Conservation (phyloP, 2,888 invertebrate genomes). For the Sturmia bella region DNA sequence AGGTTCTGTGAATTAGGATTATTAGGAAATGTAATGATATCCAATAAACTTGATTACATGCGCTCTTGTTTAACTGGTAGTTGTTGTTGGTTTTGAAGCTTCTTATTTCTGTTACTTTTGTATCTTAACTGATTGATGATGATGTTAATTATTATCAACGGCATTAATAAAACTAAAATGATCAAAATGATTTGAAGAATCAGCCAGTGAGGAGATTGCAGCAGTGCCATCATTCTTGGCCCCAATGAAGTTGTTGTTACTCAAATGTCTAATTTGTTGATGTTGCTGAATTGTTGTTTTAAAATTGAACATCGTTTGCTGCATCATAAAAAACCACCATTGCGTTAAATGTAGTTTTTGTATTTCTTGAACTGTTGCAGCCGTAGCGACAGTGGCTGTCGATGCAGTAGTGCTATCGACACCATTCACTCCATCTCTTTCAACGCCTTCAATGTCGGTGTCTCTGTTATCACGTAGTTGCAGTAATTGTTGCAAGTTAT, state of each 20-base stretch:
- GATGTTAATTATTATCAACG: not conserved
- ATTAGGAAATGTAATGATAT: not conserved
- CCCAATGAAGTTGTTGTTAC: conserved; percentile 6
- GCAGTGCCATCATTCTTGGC: conserved; percentile 8
- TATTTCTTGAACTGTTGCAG: conserved; percentile 62
- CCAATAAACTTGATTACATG: conserved; percentile 51
- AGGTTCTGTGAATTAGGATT: conserved; percentile 10
- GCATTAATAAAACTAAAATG: conserved; percentile 40
- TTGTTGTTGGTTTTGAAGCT: conserved; percentile 19
- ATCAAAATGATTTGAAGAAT: conserved; percentile 40
- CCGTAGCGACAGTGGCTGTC: conserved; percentile 34
- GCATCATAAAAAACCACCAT: conserved; percentile 81
- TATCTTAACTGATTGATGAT: conserved; percentile 8
- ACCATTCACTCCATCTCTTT: conserved; percentile 16
- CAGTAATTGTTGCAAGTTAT: conserved; percentile 55
- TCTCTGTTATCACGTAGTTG: conserved; percentile 28
- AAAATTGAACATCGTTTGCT: conserved; percentile 76
- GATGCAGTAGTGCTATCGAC: conserved; percentile 46
- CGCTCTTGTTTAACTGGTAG: conserved; percentile 54
- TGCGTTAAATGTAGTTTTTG: conserved; percentile 76
- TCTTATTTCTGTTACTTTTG: conserved; percentile 11
- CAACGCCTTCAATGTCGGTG: conserved; percentile 7
- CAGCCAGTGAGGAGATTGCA: conserved; percentile 69
- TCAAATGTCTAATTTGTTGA: conserved; percentile 34
- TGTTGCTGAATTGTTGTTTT: conserved; percentile 70